Evolutionary conservation across 2,888 invertebrate species (phyloP).

Genomic region (Saturnia pavonia): DNA sequence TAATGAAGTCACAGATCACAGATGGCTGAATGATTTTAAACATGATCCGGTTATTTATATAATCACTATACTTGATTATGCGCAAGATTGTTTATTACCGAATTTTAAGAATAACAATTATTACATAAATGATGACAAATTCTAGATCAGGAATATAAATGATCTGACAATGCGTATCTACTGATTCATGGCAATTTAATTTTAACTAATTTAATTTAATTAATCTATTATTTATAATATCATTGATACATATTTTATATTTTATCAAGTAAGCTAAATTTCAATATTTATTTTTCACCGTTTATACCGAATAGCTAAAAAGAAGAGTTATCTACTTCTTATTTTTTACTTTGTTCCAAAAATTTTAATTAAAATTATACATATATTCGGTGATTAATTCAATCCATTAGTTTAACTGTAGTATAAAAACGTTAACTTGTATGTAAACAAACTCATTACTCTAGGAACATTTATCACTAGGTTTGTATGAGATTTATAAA

Average conservation of each 20-base stretch:
- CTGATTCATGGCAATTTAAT: not conserved
- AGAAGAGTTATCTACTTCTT: no score
- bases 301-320: no score
- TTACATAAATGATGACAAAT: not conserved
- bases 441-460: not conserved
- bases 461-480: not conserved
- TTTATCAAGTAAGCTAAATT: not conserved
- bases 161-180: not conserved
- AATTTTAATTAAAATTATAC: no score
- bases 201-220: not conserved
- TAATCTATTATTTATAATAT: not conserved
- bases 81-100: not conserved
- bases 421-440: not conserved
- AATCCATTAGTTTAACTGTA: not conserved
- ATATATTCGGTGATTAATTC: not conserved
- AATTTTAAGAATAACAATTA: not conserved
- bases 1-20: slow-evolving; percentile 7
- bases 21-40: slow-evolving; percentile 4
- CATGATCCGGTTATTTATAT: not conserved
- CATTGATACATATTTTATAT: not conserved
- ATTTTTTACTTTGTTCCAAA: no score
- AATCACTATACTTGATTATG: not conserved
- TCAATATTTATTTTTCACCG: no score
- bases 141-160: not conserved
- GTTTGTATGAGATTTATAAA: no score